phyloP scores from a whole-genome alignment of 2,113 vertebrate species.

The Menura novaehollandiae region DNA sequence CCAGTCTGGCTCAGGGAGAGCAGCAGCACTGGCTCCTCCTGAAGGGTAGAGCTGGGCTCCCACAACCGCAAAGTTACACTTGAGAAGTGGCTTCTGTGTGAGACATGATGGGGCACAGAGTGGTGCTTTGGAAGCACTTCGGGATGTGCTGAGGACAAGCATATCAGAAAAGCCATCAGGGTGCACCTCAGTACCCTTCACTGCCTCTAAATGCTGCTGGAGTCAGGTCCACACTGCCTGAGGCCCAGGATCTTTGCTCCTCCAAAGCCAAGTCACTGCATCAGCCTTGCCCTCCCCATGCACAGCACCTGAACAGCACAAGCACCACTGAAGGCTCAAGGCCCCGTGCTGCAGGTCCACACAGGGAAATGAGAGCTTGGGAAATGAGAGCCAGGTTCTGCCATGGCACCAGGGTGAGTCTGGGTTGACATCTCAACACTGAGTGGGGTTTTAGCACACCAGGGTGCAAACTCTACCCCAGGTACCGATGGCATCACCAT shows the following conservation, averaged over 20 bases:
- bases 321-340: background rate
- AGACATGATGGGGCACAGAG: background rate
- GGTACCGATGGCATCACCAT: background rate
- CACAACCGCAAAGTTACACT: background rate
- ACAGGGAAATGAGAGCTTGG: no score
- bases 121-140: background rate
- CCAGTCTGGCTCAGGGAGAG: background rate
- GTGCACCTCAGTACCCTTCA: background rate
- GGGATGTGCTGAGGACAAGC: background rate
- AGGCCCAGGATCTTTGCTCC: background rate
- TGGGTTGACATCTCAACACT: background rate
- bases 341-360: fast-evolving
- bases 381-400: background rate
- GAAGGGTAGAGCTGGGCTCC: background rate
- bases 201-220: background rate
- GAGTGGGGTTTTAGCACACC: background rate
- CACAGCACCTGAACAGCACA: background rate
- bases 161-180: background rate
- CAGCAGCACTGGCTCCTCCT: background rate
- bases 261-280: background rate
- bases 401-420: background rate
- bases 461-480: background rate
- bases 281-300: background rate
- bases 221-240: background rate
- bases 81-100: background rate